Base-by-base conservation (phyloP, 2,113 vertebrate genomes). In the Paradoxurus hermaphroditus region DNA sequence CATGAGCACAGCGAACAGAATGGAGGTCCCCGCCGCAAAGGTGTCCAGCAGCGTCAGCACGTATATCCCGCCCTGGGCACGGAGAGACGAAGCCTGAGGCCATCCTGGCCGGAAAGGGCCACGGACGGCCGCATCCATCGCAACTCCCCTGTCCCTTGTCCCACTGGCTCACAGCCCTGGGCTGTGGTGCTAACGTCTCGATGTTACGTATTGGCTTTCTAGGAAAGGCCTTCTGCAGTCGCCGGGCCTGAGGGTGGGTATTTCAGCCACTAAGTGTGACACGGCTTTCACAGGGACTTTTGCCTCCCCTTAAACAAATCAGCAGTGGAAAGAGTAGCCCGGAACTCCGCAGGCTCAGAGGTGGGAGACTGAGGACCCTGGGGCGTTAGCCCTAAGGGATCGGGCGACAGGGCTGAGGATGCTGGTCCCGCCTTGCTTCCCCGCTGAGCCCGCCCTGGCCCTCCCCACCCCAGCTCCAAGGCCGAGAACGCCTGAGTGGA, bases 11-110 rank as follows among this genome's bases (percentile, higher is more conserved):
- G 98, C 99, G 97, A 99, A 99, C 10, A 99, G 94, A 98, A 99
- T 99, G 2, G 99, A 99, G 7, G 99, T 99, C 56, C 99, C 99
- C 5, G 99, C 99, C 44, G 99, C 99, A 95, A 99, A 99, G 39
- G 99, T 99, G 97, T 99, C 99, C 97, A 99, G 98, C n/a, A 99
- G 98, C 0, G 99, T 99, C 93, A 99, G 98, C 39, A 99, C 99
- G 5, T 99, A 99, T 95, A 99, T 99, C 78, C 99, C 99, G 93
- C 99, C 99, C 99, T 99, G 85, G 49, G 56, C 53, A n/a, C 27
- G 70, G 96, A 62, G 77, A 95, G 44, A 97, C 78, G 36, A 34
- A 62, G 34, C 14, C 75, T 73, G 67, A 90, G 75, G 51, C 36
- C 67, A 15, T 12, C 34, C 21, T 5, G 27, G 63, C 78, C 56